These are phyloP conservation scores for Xenopus laevis DNA, from an alignment of 2,113 vertebrate genomes.

Conservation along the genomic window DNA sequence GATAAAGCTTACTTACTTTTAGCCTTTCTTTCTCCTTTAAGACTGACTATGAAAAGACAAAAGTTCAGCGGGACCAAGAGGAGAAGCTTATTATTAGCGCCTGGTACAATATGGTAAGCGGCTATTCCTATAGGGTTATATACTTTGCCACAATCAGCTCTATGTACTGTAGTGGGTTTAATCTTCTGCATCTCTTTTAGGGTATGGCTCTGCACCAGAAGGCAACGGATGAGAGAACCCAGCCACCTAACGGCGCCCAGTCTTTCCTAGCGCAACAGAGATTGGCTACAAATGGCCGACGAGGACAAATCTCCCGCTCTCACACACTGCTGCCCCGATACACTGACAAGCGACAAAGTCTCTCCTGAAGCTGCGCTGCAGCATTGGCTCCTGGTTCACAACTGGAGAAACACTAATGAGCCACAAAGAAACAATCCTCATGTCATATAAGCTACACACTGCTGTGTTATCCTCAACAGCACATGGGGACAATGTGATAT, in stretches of 20 bases:
- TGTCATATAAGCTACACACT: conserved; percentile 18
- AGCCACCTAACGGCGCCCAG: conserved; percentile 68
- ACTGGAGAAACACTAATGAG: neutral
- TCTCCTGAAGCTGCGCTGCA: conserved; percentile 5
- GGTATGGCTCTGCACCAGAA: conserved; percentile 80
- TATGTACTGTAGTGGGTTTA: too few relatives aligned
- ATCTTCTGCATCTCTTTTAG: conserved; percentile 52
- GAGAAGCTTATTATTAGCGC: conserved; percentile 84
- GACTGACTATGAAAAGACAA: conserved; percentile 78
- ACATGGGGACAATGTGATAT: too few relatives aligned
- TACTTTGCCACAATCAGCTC: neutral
- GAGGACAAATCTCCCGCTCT: conserved; percentile 63
- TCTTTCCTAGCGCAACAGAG: conserved; percentile 89
- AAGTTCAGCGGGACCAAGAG: conserved; percentile 77
- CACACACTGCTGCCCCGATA: conserved; percentile 54
- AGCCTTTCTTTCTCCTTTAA: too few relatives aligned
- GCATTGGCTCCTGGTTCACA: neutral
- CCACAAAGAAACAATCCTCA: neutral
- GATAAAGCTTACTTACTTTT: too few relatives aligned
- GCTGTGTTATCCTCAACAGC: neutral
- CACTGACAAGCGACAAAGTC: conserved; percentile 49
- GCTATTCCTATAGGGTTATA: rapidly evolving
- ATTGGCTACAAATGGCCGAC: conserved; percentile 72
- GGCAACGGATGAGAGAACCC: conserved; percentile 60
- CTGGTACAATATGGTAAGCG: conserved; percentile 89